Percentiles rank a stretch among this genome's conserved stretches.
phyloP scores from a whole-genome alignment of 1,140 invertebrate species.

The Brachionus koreanus region DNA sequence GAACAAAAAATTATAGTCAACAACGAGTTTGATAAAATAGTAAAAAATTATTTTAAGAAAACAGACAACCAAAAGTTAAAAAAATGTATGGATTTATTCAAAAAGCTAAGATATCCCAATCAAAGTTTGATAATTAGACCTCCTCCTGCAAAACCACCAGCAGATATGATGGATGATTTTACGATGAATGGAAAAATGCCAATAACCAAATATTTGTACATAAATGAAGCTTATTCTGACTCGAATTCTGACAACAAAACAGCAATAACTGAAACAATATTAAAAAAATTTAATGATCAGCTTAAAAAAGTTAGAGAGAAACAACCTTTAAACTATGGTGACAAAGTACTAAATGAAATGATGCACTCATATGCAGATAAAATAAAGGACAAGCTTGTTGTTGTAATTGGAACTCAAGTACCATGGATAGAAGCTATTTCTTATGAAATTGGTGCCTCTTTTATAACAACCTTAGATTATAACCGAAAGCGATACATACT shows the following conservation, averaged over 20 bases:
- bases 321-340: not conserved
- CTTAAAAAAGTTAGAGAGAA: not conserved
- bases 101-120: not conserved
- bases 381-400: not conserved
- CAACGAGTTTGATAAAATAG: too few species aligned
- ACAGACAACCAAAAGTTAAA: not conserved
- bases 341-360: not conserved
- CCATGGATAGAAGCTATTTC: slow-evolving; percentile 29
- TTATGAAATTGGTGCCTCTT: not conserved
- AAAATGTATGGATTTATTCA: not conserved
- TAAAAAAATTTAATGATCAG: not conserved
- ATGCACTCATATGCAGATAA: not conserved
- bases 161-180: not conserved
- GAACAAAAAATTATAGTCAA: too few species aligned
- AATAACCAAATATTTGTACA: not conserved
- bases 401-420: not conserved
- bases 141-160: slow-evolving; percentile 4
- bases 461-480: slow-evolving; percentile 11
- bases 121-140: not conserved
- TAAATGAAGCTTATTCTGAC: not conserved
- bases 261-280: not conserved
- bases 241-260: not conserved
- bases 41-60: too few species aligned
- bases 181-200: slow-evolving; percentile 30
- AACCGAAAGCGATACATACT: not conserved